Percentiles rank a stretch among this genome's conserved stretches.
These are phyloP conservation scores for Acanthosepion pharaonis DNA, from an alignment of 2,888 invertebrate species.

Conservation along the genomic window DNA sequence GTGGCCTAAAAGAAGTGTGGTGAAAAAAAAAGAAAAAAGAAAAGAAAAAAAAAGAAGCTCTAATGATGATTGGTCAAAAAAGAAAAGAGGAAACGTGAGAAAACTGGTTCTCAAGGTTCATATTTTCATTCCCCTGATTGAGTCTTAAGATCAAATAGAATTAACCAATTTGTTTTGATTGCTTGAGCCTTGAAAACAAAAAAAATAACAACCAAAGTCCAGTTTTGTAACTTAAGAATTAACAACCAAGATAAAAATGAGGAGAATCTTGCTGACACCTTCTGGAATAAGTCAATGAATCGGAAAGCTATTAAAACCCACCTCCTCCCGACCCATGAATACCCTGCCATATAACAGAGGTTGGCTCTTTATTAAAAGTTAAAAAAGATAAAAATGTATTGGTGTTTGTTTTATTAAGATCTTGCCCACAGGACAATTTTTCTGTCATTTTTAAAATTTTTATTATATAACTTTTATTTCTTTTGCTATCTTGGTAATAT, in stretches of 20 bases:
- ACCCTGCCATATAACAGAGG: constrained; percentile 6
- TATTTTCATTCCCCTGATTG: neutral
- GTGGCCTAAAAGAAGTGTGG: neutral
- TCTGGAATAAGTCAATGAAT: neutral
- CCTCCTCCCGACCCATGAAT: neutral
- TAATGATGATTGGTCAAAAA: neutral
- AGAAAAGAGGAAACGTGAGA: neutral
- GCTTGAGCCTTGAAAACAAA: neutral
- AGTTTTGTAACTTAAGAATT: neutral
- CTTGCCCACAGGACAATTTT: neutral
- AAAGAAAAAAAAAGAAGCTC: neutral
- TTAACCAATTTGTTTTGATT: neutral
- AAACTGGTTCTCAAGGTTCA: neutral
- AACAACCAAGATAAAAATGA: neutral
- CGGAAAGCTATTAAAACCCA: neutral
- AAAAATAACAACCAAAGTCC: neutral
- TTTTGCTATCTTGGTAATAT: neutral
- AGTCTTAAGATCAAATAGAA: neutral
- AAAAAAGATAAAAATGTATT: neutral
- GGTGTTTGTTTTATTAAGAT: neutral
- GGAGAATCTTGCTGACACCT: neutral
- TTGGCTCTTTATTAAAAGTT: neutral
- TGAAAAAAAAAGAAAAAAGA: neutral
- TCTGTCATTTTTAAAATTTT: too few species aligned
- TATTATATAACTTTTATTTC: neutral